phyloP scores from a whole-genome alignment of 2,113 vertebrate species.

The Xyliphius kryptos region DNA sequence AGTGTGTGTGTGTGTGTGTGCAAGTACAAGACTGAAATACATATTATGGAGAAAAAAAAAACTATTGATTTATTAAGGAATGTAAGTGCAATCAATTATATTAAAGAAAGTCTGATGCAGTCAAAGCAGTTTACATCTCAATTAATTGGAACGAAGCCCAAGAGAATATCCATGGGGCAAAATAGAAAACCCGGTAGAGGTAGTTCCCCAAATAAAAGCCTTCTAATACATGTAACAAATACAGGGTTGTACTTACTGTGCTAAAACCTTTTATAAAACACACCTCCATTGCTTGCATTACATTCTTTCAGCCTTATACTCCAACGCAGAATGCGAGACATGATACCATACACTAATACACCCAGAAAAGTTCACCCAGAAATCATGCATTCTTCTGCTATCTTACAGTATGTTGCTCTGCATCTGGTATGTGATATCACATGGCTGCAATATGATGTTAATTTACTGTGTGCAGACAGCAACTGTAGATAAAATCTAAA shows the following conservation, averaged over 20 bases:
- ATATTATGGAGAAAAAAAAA: background rate
- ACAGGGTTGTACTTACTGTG: no score
- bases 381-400: no score
- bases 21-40: background rate
- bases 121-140: background rate
- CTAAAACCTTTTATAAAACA: background rate
- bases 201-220: background rate
- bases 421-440: no score
- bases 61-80: background rate
- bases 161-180: background rate
- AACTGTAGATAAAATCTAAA: no score
- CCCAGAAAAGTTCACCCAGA: no score
- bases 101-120: background rate
- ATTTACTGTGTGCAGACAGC: no score
- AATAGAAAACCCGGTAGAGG: background rate
- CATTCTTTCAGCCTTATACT: background rate
- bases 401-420: no score
- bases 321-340: background rate
- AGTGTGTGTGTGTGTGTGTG: slow-evolving; percentile 9
- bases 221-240: background rate
- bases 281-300: background rate
- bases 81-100: background rate
- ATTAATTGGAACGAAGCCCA: background rate
- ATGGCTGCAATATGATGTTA: no score
- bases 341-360: no score